A percentile compares a stretch with the other conserved stretches of the same genome.
These are phyloP conservation scores for Lepidostoma basale DNA, from an alignment of 1,140 invertebrate species.

Conservation along the genomic window DNA sequence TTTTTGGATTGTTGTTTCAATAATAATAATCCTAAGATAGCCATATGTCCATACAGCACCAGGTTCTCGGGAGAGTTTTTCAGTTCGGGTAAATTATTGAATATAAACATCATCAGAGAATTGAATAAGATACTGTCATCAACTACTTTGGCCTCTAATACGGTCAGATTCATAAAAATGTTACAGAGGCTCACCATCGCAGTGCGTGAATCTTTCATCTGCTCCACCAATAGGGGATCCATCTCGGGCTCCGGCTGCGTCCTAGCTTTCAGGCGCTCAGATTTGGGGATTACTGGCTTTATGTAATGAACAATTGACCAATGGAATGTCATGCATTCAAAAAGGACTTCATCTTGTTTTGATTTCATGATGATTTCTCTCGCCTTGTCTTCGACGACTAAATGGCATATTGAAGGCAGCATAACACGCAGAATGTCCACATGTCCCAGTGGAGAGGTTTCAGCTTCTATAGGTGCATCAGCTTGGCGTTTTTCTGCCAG, in stretches of 20 bases:
- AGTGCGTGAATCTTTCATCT: slow-evolving; percentile 80
- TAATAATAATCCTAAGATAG: slow-evolving; percentile 80
- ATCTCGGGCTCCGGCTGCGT: slow-evolving; percentile 76
- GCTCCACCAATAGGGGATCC: slow-evolving; percentile 73
- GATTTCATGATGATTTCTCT: slow-evolving; percentile 79
- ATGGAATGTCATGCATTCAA: slow-evolving; percentile 80
- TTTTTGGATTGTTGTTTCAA: slow-evolving; percentile 82
- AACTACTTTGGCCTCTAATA: slow-evolving; percentile 82
- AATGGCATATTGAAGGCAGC: slow-evolving; percentile 86
- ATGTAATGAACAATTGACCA: slow-evolving; percentile 88
- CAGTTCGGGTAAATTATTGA: slow-evolving; percentile 83
- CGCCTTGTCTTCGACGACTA: slow-evolving; percentile 87
- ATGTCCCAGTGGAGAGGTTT: slow-evolving; percentile 63
- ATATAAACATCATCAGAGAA: slow-evolving; percentile 83
- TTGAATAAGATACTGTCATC: slow-evolving; percentile 78
- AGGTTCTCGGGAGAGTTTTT: slow-evolving; percentile 84
- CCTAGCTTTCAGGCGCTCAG: slow-evolving; percentile 74
- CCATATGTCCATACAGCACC: slow-evolving; percentile 82
- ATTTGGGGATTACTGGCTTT: slow-evolving; percentile 76
- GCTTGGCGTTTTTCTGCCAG: slow-evolving; percentile 66
- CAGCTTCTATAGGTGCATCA: slow-evolving; percentile 61
- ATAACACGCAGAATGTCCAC: slow-evolving; percentile 82
- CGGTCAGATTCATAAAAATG: slow-evolving; percentile 90
- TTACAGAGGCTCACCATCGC: slow-evolving; percentile 89
- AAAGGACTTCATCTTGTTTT: slow-evolving; percentile 80